Conservation (phyloP, 2,797 vertebrate species). For the Enoplosus armatus region DNA sequence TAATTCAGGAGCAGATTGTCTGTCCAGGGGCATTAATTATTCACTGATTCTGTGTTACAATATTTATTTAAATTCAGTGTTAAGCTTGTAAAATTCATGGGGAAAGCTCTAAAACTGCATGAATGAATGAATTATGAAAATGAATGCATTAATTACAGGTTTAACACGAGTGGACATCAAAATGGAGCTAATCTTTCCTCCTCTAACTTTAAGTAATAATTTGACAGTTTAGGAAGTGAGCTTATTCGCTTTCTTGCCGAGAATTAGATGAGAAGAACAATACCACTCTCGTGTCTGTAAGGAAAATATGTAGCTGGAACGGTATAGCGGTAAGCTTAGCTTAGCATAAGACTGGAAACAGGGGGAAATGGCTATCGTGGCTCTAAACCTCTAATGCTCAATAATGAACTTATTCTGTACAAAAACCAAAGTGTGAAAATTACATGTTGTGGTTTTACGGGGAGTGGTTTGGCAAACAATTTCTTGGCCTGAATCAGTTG, state of each 20-base stretch:
- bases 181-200: neutral
- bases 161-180: neutral
- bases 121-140: neutral
- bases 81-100: neutral
- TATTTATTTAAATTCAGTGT: conserved; percentile 18
- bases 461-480: neutral
- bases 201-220: neutral
- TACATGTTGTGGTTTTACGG: neutral
- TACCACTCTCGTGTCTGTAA: neutral
- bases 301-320: neutral
- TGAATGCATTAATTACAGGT: neutral
- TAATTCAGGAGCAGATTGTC: neutral
- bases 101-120: neutral
- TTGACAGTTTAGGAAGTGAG: neutral
- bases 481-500: neutral
- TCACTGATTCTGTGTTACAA: neutral
- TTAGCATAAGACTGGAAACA: neutral
- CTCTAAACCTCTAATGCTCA: neutral
- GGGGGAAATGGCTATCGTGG: neutral
- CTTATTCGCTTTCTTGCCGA: neutral
- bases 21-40: neutral
- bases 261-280: neutral
- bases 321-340: conserved; percentile 8
- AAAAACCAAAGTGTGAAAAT: neutral
- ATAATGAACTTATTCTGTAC: neutral